These are phyloP conservation scores for Platysteira castanea DNA, from an alignment of 2,113 vertebrate genomes.

Conservation along the genomic window DNA sequence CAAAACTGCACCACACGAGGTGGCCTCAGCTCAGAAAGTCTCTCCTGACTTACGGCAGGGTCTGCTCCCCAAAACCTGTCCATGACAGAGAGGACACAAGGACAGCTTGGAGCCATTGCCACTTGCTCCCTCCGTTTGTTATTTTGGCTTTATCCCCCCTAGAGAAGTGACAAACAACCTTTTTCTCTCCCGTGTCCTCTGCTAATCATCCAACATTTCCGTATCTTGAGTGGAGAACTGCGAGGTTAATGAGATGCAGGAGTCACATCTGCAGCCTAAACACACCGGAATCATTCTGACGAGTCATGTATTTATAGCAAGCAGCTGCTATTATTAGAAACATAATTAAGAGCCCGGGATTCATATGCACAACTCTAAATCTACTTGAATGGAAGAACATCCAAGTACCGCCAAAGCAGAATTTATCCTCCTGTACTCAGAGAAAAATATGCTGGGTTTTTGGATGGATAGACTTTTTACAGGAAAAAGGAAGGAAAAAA, in stretches of 20 bases:
- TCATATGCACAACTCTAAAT: neutral
- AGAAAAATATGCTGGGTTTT: neutral
- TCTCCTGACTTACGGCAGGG: neutral
- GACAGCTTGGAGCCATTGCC: neutral
- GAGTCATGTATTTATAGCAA: slow-evolving; percentile 40
- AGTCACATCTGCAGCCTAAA: slow-evolving; percentile 34
- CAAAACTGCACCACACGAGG: rapidly evolving
- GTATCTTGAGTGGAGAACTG: neutral
- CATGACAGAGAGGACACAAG: too few relatives aligned
- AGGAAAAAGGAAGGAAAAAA: neutral
- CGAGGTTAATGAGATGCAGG: slow-evolving; percentile 34
- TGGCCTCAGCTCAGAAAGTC: neutral
- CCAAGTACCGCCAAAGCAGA: slow-evolving; percentile 8
- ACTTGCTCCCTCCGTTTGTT: neutral
- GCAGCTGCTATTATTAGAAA: slow-evolving; percentile 40
- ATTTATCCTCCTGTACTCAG: neutral
- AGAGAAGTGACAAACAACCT: neutral
- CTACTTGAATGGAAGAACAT: neutral
- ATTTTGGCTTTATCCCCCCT: neutral
- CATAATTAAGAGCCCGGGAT: slow-evolving; percentile 33
- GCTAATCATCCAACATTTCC: neutral
- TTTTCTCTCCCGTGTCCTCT: neutral
- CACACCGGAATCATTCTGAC: neutral
- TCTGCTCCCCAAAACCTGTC: neutral
- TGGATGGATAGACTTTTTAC: neutral